phyloP scores from a whole-genome alignment of 2,113 vertebrate species.

The Poecile atricapillus region DNA sequence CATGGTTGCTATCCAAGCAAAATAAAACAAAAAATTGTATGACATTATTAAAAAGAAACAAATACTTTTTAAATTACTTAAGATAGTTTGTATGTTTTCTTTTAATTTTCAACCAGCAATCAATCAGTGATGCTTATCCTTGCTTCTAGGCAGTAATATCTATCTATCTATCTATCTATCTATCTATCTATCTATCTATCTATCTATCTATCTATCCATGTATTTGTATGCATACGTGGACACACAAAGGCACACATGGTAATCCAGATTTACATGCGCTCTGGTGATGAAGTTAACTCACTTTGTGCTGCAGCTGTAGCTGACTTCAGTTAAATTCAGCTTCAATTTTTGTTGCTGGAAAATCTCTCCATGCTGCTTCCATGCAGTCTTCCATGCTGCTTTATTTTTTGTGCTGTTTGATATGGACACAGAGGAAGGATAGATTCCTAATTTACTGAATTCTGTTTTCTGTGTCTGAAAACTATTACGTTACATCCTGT shows the following conservation, averaged over 20 bases:
- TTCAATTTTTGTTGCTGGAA: neutral
- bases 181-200: neutral
- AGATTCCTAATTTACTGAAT: neutral
- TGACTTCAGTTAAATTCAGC: neutral
- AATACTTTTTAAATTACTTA: neutral
- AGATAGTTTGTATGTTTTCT: neutral
- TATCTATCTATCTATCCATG: neutral
- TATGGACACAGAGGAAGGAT: neutral
- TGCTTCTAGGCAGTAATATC: neutral
- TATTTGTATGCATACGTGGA: rapidly evolving
- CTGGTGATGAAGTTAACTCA: neutral
- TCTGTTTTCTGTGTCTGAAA: neutral
- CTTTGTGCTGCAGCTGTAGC: neutral
- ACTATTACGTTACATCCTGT: neutral
- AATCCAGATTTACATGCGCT: neutral
- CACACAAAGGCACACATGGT: neutral
- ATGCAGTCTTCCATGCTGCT: neutral
- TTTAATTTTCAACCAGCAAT: neutral
- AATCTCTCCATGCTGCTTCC: neutral
- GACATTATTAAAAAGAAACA: neutral
- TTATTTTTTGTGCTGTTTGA: neutral
- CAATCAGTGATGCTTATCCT: neutral
- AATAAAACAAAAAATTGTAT: neutral
- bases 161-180: neutral
- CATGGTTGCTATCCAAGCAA: neutral